Evolutionary conservation across 2,797 vertebrate genomes (phyloP).

Genomic region (Macropodus opercularis): DNA sequence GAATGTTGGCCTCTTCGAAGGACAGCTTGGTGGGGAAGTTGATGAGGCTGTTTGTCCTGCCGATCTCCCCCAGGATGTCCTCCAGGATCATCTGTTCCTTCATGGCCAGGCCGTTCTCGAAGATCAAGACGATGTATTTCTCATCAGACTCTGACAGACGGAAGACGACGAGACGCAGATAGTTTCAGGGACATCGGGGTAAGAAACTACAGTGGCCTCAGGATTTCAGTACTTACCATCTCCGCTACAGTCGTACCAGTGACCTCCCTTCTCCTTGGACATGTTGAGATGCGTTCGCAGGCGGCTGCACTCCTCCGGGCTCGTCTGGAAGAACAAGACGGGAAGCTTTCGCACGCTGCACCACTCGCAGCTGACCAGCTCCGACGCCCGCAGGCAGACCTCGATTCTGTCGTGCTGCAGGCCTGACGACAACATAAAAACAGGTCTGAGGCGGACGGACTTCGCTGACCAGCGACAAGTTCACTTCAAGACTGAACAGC

Average conservation of each 20-base stretch:
- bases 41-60: conserved; percentile 84
- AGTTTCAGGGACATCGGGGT: too few relatives aligned
- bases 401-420: conserved; percentile 58
- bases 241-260: conserved; percentile 90
- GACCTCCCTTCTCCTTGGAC: conserved; percentile 80
- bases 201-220: neutral
- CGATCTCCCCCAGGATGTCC: conserved; percentile 90
- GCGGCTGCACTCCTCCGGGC: conserved; percentile 83
- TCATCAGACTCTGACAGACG: conserved; percentile 86
- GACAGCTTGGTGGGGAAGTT: conserved; percentile 89
- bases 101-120: conserved; percentile 88
- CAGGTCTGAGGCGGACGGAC: neutral
- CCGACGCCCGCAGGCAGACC: conserved; percentile 86
- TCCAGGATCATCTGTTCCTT: conserved; percentile 90
- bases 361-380: conserved; percentile 95
- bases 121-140: conserved; percentile 95
- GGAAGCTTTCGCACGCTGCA: conserved; percentile 92
- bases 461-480: too few relatives aligned
- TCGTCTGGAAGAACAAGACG: conserved; percentile 92
- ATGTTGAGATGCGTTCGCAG: conserved; percentile 88
- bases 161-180: neutral
- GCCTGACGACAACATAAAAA: conserved; percentile 37
- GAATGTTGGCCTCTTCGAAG: conserved; percentile 93
- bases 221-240: conserved; percentile 78
- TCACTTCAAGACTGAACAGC: too few relatives aligned